Percentiles rank a stretch among this genome's conserved stretches.
Conservation (phyloP, 2,888 invertebrate genomes). For the Dendrolimus pini region DNA sequence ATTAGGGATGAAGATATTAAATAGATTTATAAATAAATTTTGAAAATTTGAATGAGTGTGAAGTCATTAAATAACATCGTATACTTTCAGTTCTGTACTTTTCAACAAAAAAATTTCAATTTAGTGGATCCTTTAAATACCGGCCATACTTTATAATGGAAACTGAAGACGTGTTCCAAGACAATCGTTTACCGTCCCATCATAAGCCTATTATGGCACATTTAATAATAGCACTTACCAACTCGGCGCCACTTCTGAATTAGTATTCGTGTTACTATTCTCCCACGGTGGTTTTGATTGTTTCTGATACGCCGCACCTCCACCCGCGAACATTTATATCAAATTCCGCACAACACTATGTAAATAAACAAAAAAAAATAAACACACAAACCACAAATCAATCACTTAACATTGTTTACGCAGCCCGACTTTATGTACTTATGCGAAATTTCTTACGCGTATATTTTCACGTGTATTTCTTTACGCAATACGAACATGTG, state of each 20-base stretch:
- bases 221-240: slow-evolving; percentile 23
- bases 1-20: no score
- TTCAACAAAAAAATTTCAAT: no score
- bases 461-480: slow-evolving; percentile 8
- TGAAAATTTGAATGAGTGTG: no score
- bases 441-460: background rate
- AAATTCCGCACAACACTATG: slow-evolving; percentile 10
- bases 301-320: slow-evolving; percentile 42
- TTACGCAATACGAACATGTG: slow-evolving; percentile 16
- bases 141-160: no score
- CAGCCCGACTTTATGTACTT: background rate
- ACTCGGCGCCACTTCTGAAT: slow-evolving; percentile 27
- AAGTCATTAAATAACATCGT: no score
- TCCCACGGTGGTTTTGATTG: slow-evolving; percentile 45
- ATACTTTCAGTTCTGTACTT: no score
- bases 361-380: background rate
- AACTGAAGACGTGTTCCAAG: no score
- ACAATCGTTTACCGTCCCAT: background rate
- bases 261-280: slow-evolving; percentile 22
- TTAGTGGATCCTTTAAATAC: no score
- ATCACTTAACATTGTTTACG: slow-evolving; percentile 14
- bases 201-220: slow-evolving; percentile 1
- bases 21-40: no score
- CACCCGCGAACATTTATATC: slow-evolving; percentile 54
- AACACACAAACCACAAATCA: slow-evolving; percentile 5